phyloP scores from a whole-genome alignment of 2,888 invertebrate species.

The Stegophylla sp. region DNA sequence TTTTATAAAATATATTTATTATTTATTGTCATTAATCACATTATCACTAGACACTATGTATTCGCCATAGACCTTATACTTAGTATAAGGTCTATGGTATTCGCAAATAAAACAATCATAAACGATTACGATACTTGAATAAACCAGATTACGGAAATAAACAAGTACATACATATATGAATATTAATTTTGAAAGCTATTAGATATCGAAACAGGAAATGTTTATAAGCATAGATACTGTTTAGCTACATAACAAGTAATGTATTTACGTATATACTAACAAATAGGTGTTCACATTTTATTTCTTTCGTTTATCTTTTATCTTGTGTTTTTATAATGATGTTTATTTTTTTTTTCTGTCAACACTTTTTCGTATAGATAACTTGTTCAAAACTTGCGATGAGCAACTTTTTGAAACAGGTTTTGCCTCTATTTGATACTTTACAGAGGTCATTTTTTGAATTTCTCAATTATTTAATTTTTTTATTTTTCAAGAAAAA shows the following conservation, averaged over 20 bases:
- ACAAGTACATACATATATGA: conserved; percentile 4
- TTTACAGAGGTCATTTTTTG: no score
- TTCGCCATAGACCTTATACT: no score
- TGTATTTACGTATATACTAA: neutral
- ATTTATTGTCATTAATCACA: neutral
- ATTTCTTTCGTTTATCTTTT: no score
- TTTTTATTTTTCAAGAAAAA: no score
- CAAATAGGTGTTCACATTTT: neutral
- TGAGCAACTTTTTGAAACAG: no score
- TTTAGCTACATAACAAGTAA: neutral
- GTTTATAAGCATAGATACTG: neutral
- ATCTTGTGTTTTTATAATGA: no score
- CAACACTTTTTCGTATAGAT: no score
- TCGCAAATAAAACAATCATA: conserved; percentile 17
- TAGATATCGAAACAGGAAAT: conserved; percentile 46
- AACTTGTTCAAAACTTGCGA: no score
- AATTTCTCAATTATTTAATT: no score
- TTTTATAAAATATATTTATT: neutral
- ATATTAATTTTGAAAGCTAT: conserved; percentile 48
- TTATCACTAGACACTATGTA: neutral
- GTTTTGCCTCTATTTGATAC: no score
- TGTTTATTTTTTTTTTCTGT: no score
- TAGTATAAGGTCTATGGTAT: no score
- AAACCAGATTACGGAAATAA: conserved; percentile 35
- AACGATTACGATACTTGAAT: conserved; percentile 24